A percentile compares a stretch with the other conserved stretches of the same genome.
These are phyloP conservation scores for Nomada flava DNA, from an alignment of 2,888 invertebrate genomes.

Conservation along the genomic window DNA sequence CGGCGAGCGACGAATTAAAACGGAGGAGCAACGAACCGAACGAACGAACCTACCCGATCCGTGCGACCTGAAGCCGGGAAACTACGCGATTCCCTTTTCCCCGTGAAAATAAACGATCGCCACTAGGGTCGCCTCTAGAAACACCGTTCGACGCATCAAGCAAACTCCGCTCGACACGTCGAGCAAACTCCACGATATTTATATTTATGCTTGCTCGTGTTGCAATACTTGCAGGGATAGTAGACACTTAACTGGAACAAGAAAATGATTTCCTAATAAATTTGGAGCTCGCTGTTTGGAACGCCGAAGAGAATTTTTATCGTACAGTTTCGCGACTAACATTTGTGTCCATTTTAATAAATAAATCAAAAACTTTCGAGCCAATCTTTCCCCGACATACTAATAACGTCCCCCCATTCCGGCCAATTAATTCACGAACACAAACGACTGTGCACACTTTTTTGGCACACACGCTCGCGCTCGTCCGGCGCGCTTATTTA, in stretches of 20 bases:
- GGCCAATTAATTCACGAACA: background rate
- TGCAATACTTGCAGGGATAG: too few species aligned
- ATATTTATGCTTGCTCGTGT: background rate
- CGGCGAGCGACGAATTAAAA: slow-evolving; percentile 64
- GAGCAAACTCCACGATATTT: background rate
- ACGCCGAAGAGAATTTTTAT: too few species aligned
- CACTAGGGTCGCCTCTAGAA: background rate
- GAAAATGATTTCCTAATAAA: too few species aligned
- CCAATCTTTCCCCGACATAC: too few species aligned
- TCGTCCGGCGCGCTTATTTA: slow-evolving; percentile 23
- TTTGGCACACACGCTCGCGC: background rate
- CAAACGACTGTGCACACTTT: slow-evolving; percentile 1
- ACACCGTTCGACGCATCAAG: background rate
- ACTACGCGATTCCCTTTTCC: slow-evolving; percentile 24
- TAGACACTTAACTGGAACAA: too few species aligned
- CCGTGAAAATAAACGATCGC: slow-evolving; percentile 31
- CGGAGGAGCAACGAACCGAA: slow-evolving; percentile 61
- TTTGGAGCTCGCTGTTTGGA: too few species aligned
- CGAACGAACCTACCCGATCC: slow-evolving; percentile 35
- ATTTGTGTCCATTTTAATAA: too few species aligned
- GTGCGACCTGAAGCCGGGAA: slow-evolving; percentile 23
- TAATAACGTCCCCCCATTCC: background rate
- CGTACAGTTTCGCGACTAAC: too few species aligned
- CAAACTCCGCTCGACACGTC: background rate
- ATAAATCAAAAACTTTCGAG: too few species aligned